A percentile compares a stretch with the other conserved stretches of the same genome.
Evolutionary conservation across 2,797 vertebrate species (phyloP).

Genomic region (Sphenodon punctatus): DNA sequence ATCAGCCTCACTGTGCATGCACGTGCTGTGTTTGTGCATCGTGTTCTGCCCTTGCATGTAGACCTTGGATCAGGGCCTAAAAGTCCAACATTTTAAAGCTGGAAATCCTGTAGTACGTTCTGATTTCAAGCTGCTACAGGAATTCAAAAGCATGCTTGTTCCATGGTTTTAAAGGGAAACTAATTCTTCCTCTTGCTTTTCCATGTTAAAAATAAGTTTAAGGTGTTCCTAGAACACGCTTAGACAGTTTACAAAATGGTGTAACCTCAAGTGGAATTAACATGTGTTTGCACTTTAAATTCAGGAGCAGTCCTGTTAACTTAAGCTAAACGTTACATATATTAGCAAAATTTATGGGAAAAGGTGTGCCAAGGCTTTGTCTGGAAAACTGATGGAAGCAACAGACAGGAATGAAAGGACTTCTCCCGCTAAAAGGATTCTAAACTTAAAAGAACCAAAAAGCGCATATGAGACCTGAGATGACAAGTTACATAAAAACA

Average conservation of each 20-base stretch:
- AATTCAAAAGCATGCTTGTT: accelerated
- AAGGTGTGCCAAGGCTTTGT: not conserved
- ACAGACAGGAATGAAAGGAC: conserved; percentile 21
- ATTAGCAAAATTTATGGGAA: not conserved
- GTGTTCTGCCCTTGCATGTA: no score
- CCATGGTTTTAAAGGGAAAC: not conserved
- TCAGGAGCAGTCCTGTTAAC: not conserved
- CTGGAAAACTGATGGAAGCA: conserved; percentile 42
- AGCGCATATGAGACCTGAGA: conserved; percentile 13
- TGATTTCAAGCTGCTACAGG: no score
- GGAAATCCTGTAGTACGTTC: not conserved
- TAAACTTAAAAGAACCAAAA: conserved; percentile 30
- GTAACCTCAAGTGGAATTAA: not conserved
- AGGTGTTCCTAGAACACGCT: not conserved
- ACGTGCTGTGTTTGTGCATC: no score
- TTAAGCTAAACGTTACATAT: not conserved
- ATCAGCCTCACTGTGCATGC: no score
- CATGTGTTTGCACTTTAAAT: not conserved
- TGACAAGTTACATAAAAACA: not conserved
- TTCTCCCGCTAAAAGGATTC: conserved; percentile 1
- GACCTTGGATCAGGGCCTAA: no score
- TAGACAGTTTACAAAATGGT: not conserved
- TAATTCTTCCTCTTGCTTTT: not conserved
- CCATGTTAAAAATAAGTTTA: not conserved
- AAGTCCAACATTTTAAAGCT: no score